These are phyloP conservation scores for Oryzias javanicus DNA, from an alignment of 2,113 vertebrate genomes.

Conservation along the genomic window DNA sequence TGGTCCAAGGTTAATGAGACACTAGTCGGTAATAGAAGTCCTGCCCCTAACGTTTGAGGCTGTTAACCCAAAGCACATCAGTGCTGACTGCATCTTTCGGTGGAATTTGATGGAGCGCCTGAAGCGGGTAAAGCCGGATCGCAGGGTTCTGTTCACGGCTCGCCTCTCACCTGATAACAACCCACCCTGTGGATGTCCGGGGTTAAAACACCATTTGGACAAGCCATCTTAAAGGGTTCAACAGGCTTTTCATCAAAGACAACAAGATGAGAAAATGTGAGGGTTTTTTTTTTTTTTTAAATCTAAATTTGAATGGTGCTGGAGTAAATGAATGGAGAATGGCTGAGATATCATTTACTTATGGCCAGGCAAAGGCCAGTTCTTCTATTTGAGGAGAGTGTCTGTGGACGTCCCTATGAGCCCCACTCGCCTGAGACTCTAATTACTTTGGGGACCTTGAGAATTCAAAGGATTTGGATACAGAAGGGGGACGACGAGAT, in stretches of 20 bases:
- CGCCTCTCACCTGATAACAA: constrained; percentile 52
- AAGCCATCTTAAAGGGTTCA: constrained; percentile 14
- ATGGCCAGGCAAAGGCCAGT: constrained; percentile 58
- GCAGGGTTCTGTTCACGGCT: constrained; percentile 55
- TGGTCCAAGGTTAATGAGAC: constrained; percentile 65
- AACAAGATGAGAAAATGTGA: constrained; percentile 26
- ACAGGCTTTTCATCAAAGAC: constrained; percentile 31
- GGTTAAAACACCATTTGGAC: constrained; percentile 21
- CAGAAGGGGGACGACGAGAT: constrained; percentile 43
- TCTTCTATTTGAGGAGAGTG: constrained; percentile 70
- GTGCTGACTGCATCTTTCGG: constrained; percentile 60
- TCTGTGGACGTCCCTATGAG: constrained; percentile 61
- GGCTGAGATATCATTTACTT: constrained; percentile 66
- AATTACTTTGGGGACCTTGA: constrained; percentile 84
- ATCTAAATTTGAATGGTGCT: constrained; percentile 59
- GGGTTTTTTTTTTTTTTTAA: constrained; percentile 30
- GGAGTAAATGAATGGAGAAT: constrained; percentile 65
- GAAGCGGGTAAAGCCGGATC: constrained; percentile 49
- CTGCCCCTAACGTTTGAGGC: constrained; percentile 66
- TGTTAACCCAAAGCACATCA: constrained; percentile 57
- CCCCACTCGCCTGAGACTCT: constrained; percentile 75
- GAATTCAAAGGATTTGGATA: constrained; percentile 81
- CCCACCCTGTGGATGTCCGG: constrained; percentile 31
- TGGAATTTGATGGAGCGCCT: constrained; percentile 50
- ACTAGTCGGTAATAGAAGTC: constrained; percentile 62